Evolutionary conservation across 2,113 vertebrate species (phyloP), one percentile per base, ranked within the genome.

Genomic region (Vireo altiloquus): DNA sequence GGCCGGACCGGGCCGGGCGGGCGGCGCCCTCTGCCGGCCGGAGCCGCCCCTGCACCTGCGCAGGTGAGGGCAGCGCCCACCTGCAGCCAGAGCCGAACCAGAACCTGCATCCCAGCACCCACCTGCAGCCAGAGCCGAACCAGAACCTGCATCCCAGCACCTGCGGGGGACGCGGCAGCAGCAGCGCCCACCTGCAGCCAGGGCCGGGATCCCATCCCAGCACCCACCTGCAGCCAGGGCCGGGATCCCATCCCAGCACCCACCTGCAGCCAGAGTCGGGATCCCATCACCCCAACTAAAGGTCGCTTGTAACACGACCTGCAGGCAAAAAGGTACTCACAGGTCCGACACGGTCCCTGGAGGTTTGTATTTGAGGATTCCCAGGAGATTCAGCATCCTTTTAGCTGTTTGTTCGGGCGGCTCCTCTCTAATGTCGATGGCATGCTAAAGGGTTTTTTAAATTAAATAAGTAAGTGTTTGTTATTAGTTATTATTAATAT

Each of bases 361-460:
- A 89, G 99, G 99, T 96, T 98, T 99, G 96, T 99, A 99, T 85
- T 99, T 99, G 71, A 99, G 98, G 97, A 99, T 98, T 61, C 98
- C 98, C 69, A 99, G 97, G 71, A 99, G 96, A 68, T 93, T 97
- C 95, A 98, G 98, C 98, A 99, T 99, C 69, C 99, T 98, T 96
- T 99, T 99, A 33, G 98, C 98, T 61, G 99, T 99, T 91, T 99
- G 99, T 87, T 99, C 99, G 0, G 99, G 99, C 97, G 98, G 97
- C 97, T 99, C 99, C 92, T 99, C 99, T 95, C 99, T 98, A 94
- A 99, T 99, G 94, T 99, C 99, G 39, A 99, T 97, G 87, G 98
- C 97, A 97, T 99, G 99, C 99, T 99, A 95, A 76, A 94, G 24
- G 65, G 88, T 80, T 70, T 76, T 13, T 19, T 4, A n/a, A 82